Conservation (phyloP, 92 coral and sea anemone species). For the Umimayanthus kanabou region DNA sequence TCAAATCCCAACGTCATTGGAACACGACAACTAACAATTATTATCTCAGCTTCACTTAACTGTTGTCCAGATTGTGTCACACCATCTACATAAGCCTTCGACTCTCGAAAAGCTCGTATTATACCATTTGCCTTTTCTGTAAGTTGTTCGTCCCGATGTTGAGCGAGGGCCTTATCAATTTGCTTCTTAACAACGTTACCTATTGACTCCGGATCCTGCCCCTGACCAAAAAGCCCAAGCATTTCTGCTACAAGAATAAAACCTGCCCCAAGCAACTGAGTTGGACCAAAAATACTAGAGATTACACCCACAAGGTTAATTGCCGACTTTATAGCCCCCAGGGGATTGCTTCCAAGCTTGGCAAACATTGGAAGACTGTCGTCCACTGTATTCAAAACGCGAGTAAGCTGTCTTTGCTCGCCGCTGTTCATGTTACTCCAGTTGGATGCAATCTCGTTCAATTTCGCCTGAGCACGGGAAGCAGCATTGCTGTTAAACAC, state of each 20-base stretch:
- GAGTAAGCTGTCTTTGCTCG: background rate
- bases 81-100: conserved; percentile 36
- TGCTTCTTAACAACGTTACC: conserved; percentile 24
- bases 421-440: background rate
- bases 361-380: conserved; percentile 12
- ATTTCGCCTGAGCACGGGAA: background rate
- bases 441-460: background rate
- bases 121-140: conserved; percentile 19
- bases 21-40: conserved; percentile 3
- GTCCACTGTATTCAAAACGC: background rate
- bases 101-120: background rate
- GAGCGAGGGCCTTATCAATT: conserved; percentile 14
- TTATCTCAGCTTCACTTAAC: conserved; percentile 20
- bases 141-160: background rate
- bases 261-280: conserved; percentile 15
- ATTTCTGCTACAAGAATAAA: conserved; percentile 21
- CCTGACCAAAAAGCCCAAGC: conserved; percentile 38
- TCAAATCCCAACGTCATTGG: conserved; percentile 27
- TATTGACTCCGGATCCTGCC: background rate
- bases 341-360: conserved; percentile 39
- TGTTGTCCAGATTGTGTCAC: background rate
- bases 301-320: conserved; percentile 37
- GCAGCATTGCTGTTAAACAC: background rate
- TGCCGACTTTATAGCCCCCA: conserved; percentile 40
- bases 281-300: conserved; percentile 7